phyloP scores from a whole-genome alignment of 2,113 vertebrate species.

The Stercorarius parasiticus region DNA sequence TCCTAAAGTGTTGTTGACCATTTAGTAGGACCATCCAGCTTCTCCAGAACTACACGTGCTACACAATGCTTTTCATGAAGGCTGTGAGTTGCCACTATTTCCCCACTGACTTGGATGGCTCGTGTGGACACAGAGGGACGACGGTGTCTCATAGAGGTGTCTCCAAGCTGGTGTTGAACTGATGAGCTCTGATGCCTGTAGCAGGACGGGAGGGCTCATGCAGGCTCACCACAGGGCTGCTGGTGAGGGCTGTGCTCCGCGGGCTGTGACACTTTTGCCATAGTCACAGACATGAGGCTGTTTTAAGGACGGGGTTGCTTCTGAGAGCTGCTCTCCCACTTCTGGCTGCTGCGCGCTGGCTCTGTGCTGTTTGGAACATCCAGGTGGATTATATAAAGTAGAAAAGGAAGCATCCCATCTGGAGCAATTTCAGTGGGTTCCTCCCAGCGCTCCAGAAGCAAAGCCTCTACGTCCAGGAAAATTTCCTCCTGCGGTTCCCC shows the following conservation, averaged over 20 bases:
- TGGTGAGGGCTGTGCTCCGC: background rate
- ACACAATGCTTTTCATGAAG: background rate
- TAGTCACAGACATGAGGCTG: background rate
- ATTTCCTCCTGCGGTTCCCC: background rate
- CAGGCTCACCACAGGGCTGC: background rate
- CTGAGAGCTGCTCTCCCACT: background rate
- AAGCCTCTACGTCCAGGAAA: background rate
- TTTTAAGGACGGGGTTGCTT: background rate
- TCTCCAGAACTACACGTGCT: background rate
- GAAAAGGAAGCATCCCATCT: background rate
- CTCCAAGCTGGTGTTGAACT: rapidly evolving
- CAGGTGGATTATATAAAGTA: background rate
- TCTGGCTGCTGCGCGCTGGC: background rate
- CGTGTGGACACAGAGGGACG: background rate
- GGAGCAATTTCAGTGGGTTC: background rate
- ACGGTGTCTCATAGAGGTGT: background rate
- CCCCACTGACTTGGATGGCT: background rate
- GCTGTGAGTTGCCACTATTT: background rate
- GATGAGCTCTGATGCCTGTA: background rate
- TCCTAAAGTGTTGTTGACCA: background rate
- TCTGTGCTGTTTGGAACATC: background rate
- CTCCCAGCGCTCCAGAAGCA: background rate
- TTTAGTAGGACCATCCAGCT: background rate
- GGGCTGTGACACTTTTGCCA: background rate
- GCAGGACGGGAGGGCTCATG: rapidly evolving